Conservation (phyloP, 1,140 invertebrate species). For the Polyergus mexicanus region DNA sequence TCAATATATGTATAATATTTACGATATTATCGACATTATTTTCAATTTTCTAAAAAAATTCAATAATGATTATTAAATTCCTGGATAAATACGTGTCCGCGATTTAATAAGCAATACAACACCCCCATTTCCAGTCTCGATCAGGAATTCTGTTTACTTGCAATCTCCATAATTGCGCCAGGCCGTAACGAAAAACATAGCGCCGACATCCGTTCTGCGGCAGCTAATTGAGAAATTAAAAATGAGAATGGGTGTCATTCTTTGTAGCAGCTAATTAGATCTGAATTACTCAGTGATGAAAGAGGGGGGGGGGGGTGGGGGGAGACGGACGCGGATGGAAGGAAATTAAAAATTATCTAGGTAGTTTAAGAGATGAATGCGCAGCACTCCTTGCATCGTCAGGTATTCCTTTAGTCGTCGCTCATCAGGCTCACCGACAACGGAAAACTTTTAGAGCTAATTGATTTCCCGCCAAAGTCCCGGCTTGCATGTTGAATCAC, state of each 20-base stretch:
- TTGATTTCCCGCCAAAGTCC: conserved; percentile 54
- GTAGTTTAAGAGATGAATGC: conserved; percentile 60
- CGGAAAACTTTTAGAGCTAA: conserved; percentile 61
- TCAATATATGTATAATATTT: background rate
- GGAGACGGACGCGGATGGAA: conserved; percentile 12
- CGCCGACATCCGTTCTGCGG: background rate
- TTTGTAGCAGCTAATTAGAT: conserved; percentile 63
- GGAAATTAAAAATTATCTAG: conserved; percentile 66
- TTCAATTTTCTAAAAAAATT: background rate
- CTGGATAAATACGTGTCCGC: conserved; percentile 15
- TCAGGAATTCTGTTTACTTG: conserved; percentile 48
- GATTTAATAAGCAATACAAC: conserved; percentile 40
- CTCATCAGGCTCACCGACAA: conserved; percentile 42
- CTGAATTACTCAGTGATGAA: conserved; percentile 52
- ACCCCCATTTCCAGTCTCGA: conserved; percentile 8
- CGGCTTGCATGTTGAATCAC: conserved; percentile 56
- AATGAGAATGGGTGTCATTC: conserved; percentile 57
- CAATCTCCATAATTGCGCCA: conserved; percentile 47
- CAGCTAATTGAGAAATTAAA: conserved; percentile 61
- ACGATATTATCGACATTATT: background rate
- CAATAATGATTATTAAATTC: background rate
- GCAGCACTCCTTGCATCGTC: conserved; percentile 47
- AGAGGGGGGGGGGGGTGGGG: background rate
- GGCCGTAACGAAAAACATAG: conserved; percentile 22
- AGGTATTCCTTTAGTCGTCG: conserved; percentile 55